A percentile compares a stretch with the other conserved stretches of the same genome.
phyloP scores from a whole-genome alignment of 2,888 invertebrate genomes.

The Gnatocerus cornutus region DNA sequence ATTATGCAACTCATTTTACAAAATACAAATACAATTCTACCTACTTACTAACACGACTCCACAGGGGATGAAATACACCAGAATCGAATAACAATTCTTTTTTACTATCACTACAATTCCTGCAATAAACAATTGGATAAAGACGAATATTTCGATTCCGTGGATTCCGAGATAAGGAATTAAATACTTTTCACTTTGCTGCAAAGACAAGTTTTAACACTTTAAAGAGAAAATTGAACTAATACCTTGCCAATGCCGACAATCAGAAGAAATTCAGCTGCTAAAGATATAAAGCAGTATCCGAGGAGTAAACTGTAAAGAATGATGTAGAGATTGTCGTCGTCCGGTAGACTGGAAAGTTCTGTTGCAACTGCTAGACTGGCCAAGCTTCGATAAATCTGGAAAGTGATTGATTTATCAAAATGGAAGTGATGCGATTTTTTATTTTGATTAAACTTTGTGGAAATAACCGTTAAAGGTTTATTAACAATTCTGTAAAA shows the following conservation, averaged over 20 bases:
- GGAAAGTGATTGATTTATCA: constrained; percentile 12
- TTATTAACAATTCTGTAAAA: no score
- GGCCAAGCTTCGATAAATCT: constrained; percentile 26
- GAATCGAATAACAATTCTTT: background rate
- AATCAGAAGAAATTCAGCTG: constrained; percentile 14
- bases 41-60: constrained; percentile 12
- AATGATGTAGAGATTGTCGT: no score
- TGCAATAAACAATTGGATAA: background rate
- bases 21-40: no score
- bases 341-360: no score
- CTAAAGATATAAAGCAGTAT: constrained; percentile 24
- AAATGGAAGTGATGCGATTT: no score
- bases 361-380: background rate
- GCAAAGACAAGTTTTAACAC: constrained; percentile 13
- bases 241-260: constrained; percentile 28
- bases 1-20: no score
- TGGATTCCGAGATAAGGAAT: constrained; percentile 19
- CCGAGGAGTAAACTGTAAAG: background rate
- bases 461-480: no score
- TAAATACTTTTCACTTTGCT: constrained; percentile 23
- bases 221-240: background rate
- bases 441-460: no score
- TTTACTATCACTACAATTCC: constrained; percentile 11
- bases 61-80: constrained; percentile 15
- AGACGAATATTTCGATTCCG: constrained; percentile 3